Base-by-base conservation (phyloP, 2,113 vertebrate genomes). In the Brachyhypopomus gauderio region DNA sequence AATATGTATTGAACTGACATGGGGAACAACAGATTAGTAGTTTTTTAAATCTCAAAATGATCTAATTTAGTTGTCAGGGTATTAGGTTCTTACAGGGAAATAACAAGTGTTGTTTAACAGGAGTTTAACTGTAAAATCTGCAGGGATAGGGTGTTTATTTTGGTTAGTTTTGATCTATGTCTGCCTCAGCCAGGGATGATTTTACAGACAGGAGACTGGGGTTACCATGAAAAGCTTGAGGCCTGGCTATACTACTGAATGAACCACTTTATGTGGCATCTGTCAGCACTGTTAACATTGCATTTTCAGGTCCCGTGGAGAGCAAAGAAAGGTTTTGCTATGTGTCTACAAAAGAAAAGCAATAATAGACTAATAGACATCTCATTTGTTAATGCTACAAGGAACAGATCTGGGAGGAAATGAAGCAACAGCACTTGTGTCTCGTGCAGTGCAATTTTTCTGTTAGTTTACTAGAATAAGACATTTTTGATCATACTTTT, bases 221-320 rank as follows among this genome's bases (percentile, higher is more conserved):
- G 72, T 48, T 82, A 76, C 82, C 86, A 86, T 85, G 86, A 86
- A 83, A 72, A 62, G 78, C 84, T 79, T 62, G 77, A 80, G 85
- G 80, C 67, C 84, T 82, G 71, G 30, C 25, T 77, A 36, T 56
- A 76, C 75, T 71, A 58, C 72, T 76, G 80, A 80, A 69, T 62
- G 80, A 78, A 84, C 86, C 79, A 76, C 82, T 67, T 79, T 72
- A 78, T 86, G 83, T 84, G 89, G 85, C 83, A 87, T 87, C 83
- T 72, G 85, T 88, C 83, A 81, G 27, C 84, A 62, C 55, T 58
- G 77, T 77, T 75, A 66, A 85, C 88, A 82, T 17, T 86, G 87
- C 86, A 86, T 84, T 78, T 80, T 3, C 88, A 91, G 90, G 85
- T 90, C 77, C 86, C 86, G 83, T 80, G 72, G 83, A 76, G 77